phyloP scores from a whole-genome alignment of 2,113 vertebrate genomes.

The Menura novaehollandiae region DNA sequence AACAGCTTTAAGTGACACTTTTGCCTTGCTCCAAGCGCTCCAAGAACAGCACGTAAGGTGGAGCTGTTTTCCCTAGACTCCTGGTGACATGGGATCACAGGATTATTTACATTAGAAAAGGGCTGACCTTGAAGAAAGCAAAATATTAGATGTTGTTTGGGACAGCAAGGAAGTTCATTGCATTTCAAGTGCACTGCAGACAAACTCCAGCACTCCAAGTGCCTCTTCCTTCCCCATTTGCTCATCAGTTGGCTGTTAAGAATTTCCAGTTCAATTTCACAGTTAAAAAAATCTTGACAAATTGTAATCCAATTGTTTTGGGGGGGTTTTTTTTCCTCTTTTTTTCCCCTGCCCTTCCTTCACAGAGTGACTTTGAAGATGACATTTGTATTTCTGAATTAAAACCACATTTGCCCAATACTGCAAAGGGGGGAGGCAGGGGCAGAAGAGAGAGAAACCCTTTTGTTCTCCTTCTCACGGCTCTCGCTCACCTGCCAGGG shows the following conservation, averaged over 20 bases:
- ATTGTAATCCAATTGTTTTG: neutral
- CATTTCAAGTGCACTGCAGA: neutral
- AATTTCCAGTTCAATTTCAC: neutral
- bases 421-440: neutral
- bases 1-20: neutral
- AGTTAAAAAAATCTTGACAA: neutral
- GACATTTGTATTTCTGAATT: constrained; percentile 51
- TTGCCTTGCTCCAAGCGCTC: neutral
- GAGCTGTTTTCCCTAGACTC: neutral
- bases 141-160: neutral
- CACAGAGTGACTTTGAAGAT: neutral
- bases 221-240: neutral
- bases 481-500: constrained; percentile 34
- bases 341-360: neutral
- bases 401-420: constrained; percentile 22
- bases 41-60: neutral
- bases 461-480: constrained; percentile 52
- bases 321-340: neutral
- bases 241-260: neutral
- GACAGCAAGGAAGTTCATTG: neutral
- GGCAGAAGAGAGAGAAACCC: constrained; percentile 7
- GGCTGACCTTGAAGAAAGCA: neutral
- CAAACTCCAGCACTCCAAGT: neutral
- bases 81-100: neutral
- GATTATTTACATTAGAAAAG: neutral